A percentile compares a stretch with the other conserved stretches of the same genome.
These are phyloP conservation scores for Macrostomum cliftonense DNA, from an alignment of 2,888 invertebrate genomes.

Conservation along the genomic window DNA sequence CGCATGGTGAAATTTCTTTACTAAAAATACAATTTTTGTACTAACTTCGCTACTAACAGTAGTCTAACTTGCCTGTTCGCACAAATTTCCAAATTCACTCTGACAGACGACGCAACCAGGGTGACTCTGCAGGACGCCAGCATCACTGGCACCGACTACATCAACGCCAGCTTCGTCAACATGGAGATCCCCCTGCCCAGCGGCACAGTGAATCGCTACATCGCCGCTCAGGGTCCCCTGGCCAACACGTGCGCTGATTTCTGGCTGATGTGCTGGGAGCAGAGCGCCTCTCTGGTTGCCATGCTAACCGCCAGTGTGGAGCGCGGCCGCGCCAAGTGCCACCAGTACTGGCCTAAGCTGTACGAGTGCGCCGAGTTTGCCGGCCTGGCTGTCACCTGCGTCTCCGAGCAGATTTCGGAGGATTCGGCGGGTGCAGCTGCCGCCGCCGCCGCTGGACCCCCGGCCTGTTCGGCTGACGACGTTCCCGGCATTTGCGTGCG, in stretches of 20 bases:
- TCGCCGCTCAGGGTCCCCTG: constrained; percentile 90
- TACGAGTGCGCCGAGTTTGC: constrained; percentile 49
- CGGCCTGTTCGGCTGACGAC: constrained; percentile 47
- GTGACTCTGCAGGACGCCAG: constrained; percentile 54
- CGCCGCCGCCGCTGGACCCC: background rate
- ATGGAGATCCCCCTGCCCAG: constrained; percentile 75
- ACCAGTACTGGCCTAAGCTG: constrained; percentile 86
- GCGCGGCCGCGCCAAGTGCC: constrained; percentile 65
- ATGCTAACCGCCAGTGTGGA: constrained; percentile 92
- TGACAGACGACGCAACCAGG: constrained; percentile 71
- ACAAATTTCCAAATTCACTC: constrained; percentile 16
- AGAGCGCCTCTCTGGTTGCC: constrained; percentile 72
- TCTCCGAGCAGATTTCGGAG: constrained; percentile 48
- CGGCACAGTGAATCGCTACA: constrained; percentile 75
- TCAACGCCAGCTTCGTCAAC: constrained; percentile 82
- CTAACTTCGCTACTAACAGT: too few species aligned
- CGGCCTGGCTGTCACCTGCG: constrained; percentile 50
- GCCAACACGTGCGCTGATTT: constrained; percentile 78
- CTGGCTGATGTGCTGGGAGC: constrained; percentile 65
- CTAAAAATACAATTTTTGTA: too few species aligned
- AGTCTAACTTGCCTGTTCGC: too few species aligned
- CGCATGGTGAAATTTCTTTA: too few species aligned
- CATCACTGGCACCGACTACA: constrained; percentile 59
- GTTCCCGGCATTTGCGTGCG: background rate
- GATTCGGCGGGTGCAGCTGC: background rate